A percentile compares a stretch with the other conserved stretches of the same genome.
These are phyloP conservation scores for Cyphomyrus discorhynchus DNA, from an alignment of 2,113 vertebrate genomes.

Conservation along the genomic window DNA sequence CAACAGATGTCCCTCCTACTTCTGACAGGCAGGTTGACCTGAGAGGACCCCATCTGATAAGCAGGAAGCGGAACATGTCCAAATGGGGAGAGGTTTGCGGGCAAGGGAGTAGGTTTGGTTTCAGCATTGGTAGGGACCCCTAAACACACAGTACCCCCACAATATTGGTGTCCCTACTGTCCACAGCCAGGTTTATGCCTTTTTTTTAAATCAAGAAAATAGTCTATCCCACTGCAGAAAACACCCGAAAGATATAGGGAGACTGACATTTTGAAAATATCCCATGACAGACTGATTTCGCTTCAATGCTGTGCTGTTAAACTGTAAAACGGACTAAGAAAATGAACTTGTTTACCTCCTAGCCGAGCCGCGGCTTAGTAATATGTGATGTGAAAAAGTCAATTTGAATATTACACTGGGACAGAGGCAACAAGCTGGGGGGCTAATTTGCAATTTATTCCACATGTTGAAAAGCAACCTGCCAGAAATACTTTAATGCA, in stretches of 20 bases:
- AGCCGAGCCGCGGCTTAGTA: neutral
- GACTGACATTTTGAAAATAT: neutral
- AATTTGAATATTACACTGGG: constrained; percentile 9
- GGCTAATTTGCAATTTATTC: constrained; percentile 2
- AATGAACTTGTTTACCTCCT: neutral
- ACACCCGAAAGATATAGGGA: neutral
- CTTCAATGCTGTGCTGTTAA: neutral
- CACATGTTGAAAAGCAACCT: neutral
- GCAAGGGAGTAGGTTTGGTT: neutral
- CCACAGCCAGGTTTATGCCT: neutral
- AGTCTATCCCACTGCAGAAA: neutral
- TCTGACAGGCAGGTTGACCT: neutral
- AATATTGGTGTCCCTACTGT: neutral
- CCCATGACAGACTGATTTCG: neutral
- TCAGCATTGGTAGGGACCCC: neutral
- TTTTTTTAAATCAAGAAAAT: neutral
- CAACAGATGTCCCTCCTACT: neutral
- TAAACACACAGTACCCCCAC: neutral
- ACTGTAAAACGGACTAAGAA: neutral
- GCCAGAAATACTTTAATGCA: neutral
- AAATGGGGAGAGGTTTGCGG: neutral
- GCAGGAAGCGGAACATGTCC: neutral
- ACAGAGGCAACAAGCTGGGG: neutral
- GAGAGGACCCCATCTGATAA: neutral
- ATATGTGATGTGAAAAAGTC: neutral